Percentiles rank a stretch among this genome's conserved stretches.
Conservation (phyloP, 1,140 invertebrate genomes). For the Drosophila prosaltans region DNA sequence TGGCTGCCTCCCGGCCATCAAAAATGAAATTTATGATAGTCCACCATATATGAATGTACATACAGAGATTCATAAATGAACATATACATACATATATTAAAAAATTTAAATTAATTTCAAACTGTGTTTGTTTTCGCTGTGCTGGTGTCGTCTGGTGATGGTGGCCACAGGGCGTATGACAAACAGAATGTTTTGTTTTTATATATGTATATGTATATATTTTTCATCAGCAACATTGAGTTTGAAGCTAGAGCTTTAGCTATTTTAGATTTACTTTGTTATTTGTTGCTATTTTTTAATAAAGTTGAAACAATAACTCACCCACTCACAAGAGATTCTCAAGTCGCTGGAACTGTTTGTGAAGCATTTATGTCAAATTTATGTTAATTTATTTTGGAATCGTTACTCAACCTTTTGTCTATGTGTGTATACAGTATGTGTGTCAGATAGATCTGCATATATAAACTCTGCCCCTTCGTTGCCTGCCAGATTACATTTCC, state of each 20-base stretch:
- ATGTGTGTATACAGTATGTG: slow-evolving; percentile 32
- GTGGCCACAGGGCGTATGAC: slow-evolving; percentile 3
- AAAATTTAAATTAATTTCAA: slow-evolving; percentile 78
- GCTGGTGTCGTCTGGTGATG: too few species aligned
- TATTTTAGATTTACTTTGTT: slow-evolving; percentile 55
- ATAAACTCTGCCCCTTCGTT: slow-evolving; percentile 35
- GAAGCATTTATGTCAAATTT: slow-evolving; percentile 83
- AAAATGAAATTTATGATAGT: slow-evolving; percentile 63
- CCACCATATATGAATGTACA: slow-evolving; percentile 29
- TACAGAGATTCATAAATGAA: too few species aligned
- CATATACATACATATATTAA: slow-evolving; percentile 24
- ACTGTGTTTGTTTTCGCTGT: slow-evolving; percentile 39
- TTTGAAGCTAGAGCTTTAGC: slow-evolving; percentile 32
- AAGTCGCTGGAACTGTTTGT: slow-evolving; percentile 58
- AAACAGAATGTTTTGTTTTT: slow-evolving; percentile 30
- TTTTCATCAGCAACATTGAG: slow-evolving; percentile 51
- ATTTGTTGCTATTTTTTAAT: slow-evolving; percentile 63
- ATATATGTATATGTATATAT: slow-evolving; percentile 20
- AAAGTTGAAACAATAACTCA: slow-evolving; percentile 75
- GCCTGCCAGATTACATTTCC: slow-evolving; percentile 35
- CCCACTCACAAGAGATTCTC: neutral
- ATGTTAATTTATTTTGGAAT: slow-evolving; percentile 82
- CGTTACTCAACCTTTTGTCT: slow-evolving; percentile 43
- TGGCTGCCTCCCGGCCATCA: slow-evolving; percentile 14
- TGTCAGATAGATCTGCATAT: slow-evolving; percentile 75